Evolutionary conservation across 2,113 vertebrate species (phyloP).

Genomic region (Cacatua alba): DNA sequence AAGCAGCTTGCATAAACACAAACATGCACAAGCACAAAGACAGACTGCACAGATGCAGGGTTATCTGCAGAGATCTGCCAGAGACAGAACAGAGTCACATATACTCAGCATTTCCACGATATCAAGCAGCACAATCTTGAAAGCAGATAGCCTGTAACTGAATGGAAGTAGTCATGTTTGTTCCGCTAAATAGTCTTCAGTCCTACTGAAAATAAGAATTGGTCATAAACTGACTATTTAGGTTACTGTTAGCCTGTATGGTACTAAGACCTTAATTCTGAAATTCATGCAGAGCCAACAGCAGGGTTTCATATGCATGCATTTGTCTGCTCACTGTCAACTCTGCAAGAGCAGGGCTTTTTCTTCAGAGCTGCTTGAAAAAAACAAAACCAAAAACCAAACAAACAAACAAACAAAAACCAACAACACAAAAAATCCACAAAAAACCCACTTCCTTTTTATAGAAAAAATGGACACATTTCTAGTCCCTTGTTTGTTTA

Average conservation of each 20-base stretch:
- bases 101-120: not conserved
- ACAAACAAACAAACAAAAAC: not conserved
- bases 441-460: not conserved
- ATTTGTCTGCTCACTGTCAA: not conserved
- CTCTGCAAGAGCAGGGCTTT: not conserved
- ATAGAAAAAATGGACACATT: not conserved
- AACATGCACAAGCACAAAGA: not conserved
- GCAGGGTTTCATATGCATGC: not conserved
- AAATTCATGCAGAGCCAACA: not conserved
- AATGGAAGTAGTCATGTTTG: not conserved
- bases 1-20: not conserved
- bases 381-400: not conserved
- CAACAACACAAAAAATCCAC: not conserved
- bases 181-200: not conserved
- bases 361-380: not conserved
- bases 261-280: not conserved
- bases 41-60: accelerated
- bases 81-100: not conserved
- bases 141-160: not conserved
- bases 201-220: not conserved
- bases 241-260: not conserved
- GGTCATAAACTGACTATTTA: not conserved
- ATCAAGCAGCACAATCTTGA: not conserved
- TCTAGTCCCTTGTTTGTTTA: not conserved
- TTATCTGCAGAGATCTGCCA: not conserved